phyloP scores from a whole-genome alignment of 2,797 vertebrate genomes.

The Acipenser oxyrinchus region DNA sequence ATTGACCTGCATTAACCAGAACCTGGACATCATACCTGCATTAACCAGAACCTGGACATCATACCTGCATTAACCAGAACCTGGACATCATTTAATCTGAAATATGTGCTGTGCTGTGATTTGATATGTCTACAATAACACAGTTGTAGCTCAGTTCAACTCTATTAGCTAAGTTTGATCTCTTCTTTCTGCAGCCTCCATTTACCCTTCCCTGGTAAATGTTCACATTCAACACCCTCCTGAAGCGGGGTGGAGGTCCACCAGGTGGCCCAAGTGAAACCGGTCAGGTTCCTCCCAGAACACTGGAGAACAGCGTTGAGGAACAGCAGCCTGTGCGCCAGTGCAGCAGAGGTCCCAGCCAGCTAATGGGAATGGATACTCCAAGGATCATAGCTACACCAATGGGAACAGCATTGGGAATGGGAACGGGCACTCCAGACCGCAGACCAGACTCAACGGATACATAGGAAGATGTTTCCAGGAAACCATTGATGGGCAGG shows the following conservation, averaged over 20 bases:
- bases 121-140: too few species aligned
- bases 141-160: too few species aligned
- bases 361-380: constrained; percentile 27
- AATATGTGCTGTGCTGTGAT: too few species aligned
- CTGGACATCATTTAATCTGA: too few species aligned
- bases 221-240: constrained; percentile 88
- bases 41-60: too few species aligned
- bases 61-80: too few species aligned
- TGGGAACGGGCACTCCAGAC: constrained; percentile 26
- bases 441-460: constrained; percentile 39
- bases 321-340: constrained; percentile 42
- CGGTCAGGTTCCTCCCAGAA: constrained; percentile 34
- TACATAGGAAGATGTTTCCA: constrained; percentile 80
- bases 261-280: constrained; percentile 82
- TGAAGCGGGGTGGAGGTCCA: constrained; percentile 81
- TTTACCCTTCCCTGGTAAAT: constrained; percentile 85
- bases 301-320: constrained; percentile 50
- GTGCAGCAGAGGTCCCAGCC: constrained; percentile 65
- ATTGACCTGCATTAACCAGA: too few species aligned
- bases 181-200: constrained; percentile 60
- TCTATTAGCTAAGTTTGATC: too few species aligned
- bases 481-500: constrained; percentile 78
- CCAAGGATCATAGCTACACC: constrained; percentile 19
- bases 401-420: constrained; percentile 48
- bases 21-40: too few species aligned